A percentile compares a stretch with the other conserved stretches of the same genome.
These are phyloP conservation scores for Colostygia pectinataria DNA, from an alignment of 2,888 invertebrate genomes.

Conservation along the genomic window DNA sequence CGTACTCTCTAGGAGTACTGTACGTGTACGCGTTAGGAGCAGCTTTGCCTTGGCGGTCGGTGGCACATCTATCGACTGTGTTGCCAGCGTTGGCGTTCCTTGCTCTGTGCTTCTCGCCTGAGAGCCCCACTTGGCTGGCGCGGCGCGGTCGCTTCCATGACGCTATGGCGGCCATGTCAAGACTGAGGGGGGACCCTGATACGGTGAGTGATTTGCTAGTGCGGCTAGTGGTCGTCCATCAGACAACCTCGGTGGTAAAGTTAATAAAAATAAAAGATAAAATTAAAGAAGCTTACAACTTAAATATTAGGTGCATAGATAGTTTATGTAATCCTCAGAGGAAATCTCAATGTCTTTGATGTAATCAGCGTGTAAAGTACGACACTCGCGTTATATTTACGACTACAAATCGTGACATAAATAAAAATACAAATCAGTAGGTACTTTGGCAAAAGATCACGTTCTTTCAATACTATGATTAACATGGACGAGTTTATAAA, in stretches of 20 bases:
- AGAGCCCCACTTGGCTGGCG: slow-evolving; percentile 90
- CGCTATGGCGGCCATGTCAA: slow-evolving; percentile 82
- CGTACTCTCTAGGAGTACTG: slow-evolving; percentile 89
- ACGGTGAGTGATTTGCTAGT: slow-evolving; percentile 65
- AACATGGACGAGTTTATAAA: too few species aligned
- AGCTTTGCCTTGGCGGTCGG: slow-evolving; percentile 86
- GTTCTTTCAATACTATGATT: too few species aligned
- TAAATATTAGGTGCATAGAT: too few species aligned
- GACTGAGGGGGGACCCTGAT: slow-evolving; percentile 84
- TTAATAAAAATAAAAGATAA: too few species aligned
- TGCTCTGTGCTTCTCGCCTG: slow-evolving; percentile 86
- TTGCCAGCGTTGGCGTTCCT: slow-evolving; percentile 84
- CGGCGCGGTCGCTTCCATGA: slow-evolving; percentile 82
- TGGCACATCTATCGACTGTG: slow-evolving; percentile 85
- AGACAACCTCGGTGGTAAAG: too few species aligned
- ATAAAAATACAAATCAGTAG: too few species aligned
- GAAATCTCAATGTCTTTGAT: too few species aligned
- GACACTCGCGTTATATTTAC: too few species aligned
- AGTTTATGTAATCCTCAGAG: too few species aligned
- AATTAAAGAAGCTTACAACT: too few species aligned
- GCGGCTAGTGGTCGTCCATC: background rate
- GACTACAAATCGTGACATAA: slow-evolving; percentile 3
- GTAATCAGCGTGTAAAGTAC: too few species aligned
- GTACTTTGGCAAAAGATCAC: slow-evolving; percentile 1
- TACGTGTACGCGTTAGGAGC: slow-evolving; percentile 88